Base-by-base conservation (phyloP, 1,140 invertebrate genomes). In the Nephotettix cincticeps region DNA sequence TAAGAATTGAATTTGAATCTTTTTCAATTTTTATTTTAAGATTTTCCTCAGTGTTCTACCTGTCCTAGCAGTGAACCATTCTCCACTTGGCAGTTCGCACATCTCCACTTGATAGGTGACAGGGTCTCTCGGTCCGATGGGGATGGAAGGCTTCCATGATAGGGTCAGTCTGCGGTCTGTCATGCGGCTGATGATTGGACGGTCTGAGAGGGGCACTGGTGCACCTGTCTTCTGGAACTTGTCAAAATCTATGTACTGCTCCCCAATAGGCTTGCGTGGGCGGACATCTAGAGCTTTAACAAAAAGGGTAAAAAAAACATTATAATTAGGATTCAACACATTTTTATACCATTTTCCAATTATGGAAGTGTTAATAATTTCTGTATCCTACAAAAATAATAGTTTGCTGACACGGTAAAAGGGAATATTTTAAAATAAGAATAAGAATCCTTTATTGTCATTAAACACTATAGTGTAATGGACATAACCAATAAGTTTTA, bases 71-170 rank as follows among this genome's bases (percentile, higher is more conserved):
- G 91, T 92, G 74, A 92, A 91, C 94, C 94, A 94, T 76, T 96
- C 92, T 56, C 94, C 90, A 77, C 94, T 88, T 19, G 95, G 93
- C 65, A 92, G 84, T 77, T 95, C 92, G 77, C 90, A 91, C 91
- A 96, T 97, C 84, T 99, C 96, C 51, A 99, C 88, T 78, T 93
- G 89, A 77, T 99, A 99, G 2, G 95, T 97, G 23, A 96, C 93
- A 0, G 95, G 95, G 71, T 89, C 85, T 45, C 91, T 83, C 0
- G 93, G 90, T 29, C 88, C 89, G 70, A 90, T 84, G 0, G 93
- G 91, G 28, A 96, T 90, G 2, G 94, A 95, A 1, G 96, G 94
- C 75, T 91, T 92, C 96, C 96, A 99, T 0, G 92, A 93, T 9
- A 98, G 82, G 0, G 94, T 94, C 21, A 95, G 84, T 65, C 90